These are phyloP conservation scores for Malacoraja senta DNA, from an alignment of 2,797 vertebrate genomes.

Conservation along the genomic window DNA sequence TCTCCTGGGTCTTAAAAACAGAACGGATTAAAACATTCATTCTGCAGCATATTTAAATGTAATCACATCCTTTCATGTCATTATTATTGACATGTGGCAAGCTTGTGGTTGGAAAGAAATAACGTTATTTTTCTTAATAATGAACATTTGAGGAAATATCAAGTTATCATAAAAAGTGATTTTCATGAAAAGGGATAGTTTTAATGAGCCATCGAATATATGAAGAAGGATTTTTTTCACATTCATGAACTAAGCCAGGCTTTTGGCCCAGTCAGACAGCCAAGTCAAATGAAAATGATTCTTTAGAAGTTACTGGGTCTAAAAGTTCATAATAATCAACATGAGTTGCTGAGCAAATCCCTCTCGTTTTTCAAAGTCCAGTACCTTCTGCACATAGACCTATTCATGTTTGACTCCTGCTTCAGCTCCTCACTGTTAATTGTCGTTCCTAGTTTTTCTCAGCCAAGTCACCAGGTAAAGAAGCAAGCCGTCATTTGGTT, in stretches of 20 bases:
- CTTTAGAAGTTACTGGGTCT: background rate
- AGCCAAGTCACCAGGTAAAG: background rate
- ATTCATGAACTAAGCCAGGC: background rate
- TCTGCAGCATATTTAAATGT: background rate
- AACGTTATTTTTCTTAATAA: background rate
- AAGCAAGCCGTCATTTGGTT: background rate
- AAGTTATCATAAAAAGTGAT: background rate
- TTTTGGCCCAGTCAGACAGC: background rate
- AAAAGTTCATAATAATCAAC: background rate
- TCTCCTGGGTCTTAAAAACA: background rate
- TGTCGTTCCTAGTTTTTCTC: background rate
- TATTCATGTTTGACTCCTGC: background rate
- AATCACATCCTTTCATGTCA: background rate
- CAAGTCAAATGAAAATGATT: background rate
- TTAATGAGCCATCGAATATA: background rate
- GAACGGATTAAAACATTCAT: background rate
- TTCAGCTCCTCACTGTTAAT: background rate
- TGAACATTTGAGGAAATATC: background rate
- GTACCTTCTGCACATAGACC: background rate
- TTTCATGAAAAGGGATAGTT: background rate
- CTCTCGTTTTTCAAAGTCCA: background rate
- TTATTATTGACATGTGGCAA: background rate
- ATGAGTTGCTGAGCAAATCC: background rate
- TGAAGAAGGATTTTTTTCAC: background rate
- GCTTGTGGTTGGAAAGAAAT: background rate